These are phyloP conservation scores for Drosophila oshimai DNA, from an alignment of 1,140 invertebrate genomes.

Conservation along the genomic window DNA sequence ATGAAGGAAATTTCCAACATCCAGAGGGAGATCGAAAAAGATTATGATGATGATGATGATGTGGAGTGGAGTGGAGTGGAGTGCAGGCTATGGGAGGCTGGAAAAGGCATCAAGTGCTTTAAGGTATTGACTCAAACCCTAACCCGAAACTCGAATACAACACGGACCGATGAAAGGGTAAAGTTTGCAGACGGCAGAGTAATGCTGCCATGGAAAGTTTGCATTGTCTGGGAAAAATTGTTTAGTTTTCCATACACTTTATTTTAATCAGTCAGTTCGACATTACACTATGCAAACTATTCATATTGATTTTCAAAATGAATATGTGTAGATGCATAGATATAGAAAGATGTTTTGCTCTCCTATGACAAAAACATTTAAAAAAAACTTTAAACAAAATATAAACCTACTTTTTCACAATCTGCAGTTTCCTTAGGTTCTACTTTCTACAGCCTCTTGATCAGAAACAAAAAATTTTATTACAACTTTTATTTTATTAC, in stretches of 20 bases:
- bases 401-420: too few species aligned
- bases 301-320: background rate
- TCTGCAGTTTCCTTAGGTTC: too few species aligned
- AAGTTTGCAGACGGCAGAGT: constrained; percentile 66
- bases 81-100: constrained; percentile 2
- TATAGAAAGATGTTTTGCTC: too few species aligned
- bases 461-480: too few species aligned
- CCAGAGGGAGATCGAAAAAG: constrained; percentile 1
- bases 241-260: constrained; percentile 12
- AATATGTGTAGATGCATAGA: too few species aligned
- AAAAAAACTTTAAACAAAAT: too few species aligned
- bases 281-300: background rate
- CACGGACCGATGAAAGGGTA: constrained; percentile 14
- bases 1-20: constrained; percentile 59
- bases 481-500: too few species aligned
- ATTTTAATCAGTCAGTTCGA: background rate
- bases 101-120: constrained; percentile 50
- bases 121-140: constrained; percentile 66
- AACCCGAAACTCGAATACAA: constrained; percentile 36
- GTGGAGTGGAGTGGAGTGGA: too few species aligned
- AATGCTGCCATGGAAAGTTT: constrained; percentile 60
- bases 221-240: constrained; percentile 6
- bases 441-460: too few species aligned
- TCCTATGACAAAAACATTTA: too few species aligned
- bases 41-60: constrained; percentile 7